Percentiles rank a stretch among this genome's conserved stretches.
Evolutionary conservation across 35 echinoderm and acorn worm genomes (phyloP).

Genomic region (Stichopus chloronotus): DNA sequence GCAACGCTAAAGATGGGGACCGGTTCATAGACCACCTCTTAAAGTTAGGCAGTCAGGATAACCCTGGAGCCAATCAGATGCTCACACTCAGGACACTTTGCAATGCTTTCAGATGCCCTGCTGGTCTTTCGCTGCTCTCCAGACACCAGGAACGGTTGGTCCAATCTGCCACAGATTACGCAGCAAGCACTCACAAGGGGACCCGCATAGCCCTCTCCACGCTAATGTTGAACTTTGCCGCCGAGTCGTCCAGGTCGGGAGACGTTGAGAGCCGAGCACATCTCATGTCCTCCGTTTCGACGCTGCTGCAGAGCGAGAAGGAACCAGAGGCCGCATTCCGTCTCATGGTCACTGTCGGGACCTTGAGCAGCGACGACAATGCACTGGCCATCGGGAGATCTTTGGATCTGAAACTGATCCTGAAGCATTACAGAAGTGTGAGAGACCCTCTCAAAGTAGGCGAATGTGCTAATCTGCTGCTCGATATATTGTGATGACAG

Average conservation of each 20-base stretch:
- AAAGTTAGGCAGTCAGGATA: constrained; percentile 21
- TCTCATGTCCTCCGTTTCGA: constrained; percentile 62
- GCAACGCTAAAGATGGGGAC: constrained; percentile 76
- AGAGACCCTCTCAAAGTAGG: constrained; percentile 76
- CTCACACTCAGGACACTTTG: constrained; percentile 82
- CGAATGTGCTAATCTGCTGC: constrained; percentile 74
- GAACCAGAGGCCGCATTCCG: constrained; percentile 91
- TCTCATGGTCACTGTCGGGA: constrained; percentile 81
- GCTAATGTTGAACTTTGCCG: constrained; percentile 74
- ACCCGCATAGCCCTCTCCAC: constrained; percentile 82
- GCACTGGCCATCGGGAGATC: constrained; percentile 76
- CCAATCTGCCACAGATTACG: constrained; percentile 29
- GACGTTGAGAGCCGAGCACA: constrained; percentile 78
- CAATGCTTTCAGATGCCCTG: constrained; percentile 76
- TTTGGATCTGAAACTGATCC: constrained; percentile 57
- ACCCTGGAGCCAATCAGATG: constrained; percentile 81
- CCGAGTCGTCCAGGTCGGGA: constrained; percentile 19
- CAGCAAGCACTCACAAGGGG: constrained; percentile 63
- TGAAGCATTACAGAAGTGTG: constrained; percentile 52
- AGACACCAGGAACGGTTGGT: constrained; percentile 56
- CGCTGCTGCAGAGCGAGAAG: constrained; percentile 52
- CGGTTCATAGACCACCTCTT: constrained; percentile 73
- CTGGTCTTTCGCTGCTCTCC: constrained; percentile 56
- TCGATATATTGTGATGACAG: constrained; percentile 65
- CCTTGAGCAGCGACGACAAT: constrained; percentile 78